phyloP scores from a whole-genome alignment of 2,113 vertebrate species.

The Bubo scandiacus region DNA sequence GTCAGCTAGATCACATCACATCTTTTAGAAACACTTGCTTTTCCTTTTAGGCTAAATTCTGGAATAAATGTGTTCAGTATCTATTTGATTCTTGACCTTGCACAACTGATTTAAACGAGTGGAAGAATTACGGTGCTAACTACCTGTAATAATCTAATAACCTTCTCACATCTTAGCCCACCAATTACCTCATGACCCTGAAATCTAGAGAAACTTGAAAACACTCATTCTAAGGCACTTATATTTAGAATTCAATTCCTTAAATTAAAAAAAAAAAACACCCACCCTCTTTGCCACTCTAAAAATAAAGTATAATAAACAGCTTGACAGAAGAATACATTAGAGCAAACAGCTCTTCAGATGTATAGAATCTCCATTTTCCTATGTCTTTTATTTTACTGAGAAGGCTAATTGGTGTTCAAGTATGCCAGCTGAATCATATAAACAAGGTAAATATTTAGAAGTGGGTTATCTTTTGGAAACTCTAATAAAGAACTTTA shows the following conservation, averaged over 20 bases:
- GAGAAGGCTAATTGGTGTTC: neutral
- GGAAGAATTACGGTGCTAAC: neutral
- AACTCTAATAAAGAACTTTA: neutral
- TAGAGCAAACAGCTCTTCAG: neutral
- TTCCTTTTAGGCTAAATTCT: neutral
- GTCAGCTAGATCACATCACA: neutral
- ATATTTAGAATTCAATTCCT: conserved; percentile 7
- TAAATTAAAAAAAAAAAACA: neutral
- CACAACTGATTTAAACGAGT: neutral
- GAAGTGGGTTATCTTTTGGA: neutral
- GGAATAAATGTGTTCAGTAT: neutral
- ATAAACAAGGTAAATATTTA: conserved; percentile 11
- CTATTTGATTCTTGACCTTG: neutral
- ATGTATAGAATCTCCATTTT: neutral
- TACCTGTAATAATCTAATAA: neutral
- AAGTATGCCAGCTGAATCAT: neutral
- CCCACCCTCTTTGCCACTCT: neutral
- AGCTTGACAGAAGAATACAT: conserved; percentile 3
- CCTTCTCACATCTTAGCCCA: neutral
- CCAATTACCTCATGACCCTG: neutral
- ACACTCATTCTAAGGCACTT: neutral
- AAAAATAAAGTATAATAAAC: conserved; percentile 34
- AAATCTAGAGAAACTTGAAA: neutral
- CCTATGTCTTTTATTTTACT: conserved; percentile 10
- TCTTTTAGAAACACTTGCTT: neutral